A percentile compares a stretch with the other conserved stretches of the same genome.
These are phyloP conservation scores for Drosophila suzukii DNA, from an alignment of 1,140 invertebrate genomes.

Conservation along the genomic window DNA sequence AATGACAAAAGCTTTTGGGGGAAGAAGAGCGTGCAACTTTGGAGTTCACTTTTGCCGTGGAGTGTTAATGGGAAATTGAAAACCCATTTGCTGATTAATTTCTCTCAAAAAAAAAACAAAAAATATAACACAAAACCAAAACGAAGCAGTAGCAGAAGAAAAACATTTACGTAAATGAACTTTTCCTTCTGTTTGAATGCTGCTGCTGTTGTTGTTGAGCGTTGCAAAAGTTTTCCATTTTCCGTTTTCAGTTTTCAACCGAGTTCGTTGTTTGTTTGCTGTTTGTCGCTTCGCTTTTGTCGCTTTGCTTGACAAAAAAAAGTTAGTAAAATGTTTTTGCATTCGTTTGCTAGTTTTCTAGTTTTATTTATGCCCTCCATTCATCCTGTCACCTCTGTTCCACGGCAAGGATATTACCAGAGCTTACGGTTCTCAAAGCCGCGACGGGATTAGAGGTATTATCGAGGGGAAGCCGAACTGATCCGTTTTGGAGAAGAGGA, in stretches of 20 bases:
- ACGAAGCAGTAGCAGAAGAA: constrained; percentile 35
- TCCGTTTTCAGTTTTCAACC: constrained; percentile 45
- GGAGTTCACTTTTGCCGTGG: constrained; percentile 27
- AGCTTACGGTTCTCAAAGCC: constrained; percentile 3
- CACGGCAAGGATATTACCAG: constrained; percentile 22
- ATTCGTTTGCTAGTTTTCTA: constrained; percentile 60
- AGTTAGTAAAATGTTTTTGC: constrained; percentile 65
- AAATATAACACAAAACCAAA: constrained; percentile 15
- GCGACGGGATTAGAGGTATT: neutral
- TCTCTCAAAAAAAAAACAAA: constrained; percentile 29
- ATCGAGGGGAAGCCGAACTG: neutral
- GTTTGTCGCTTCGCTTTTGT: constrained; percentile 41
- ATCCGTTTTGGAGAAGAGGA: neutral
- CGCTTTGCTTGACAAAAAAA: constrained; percentile 20
- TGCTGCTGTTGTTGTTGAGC: constrained; percentile 24
- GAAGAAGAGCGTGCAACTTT: constrained; percentile 11
- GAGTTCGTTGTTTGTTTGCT: constrained; percentile 54
- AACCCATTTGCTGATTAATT: constrained; percentile 83
- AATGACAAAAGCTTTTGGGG: constrained; percentile 40
- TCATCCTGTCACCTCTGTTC: constrained; percentile 29
- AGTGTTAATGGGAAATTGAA: constrained; percentile 80
- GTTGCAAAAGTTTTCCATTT: constrained; percentile 51
- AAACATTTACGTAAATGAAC: constrained; percentile 81
- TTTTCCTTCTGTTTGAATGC: constrained; percentile 55
- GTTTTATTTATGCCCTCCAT: constrained; percentile 40